Percentiles rank a stretch among this genome's conserved stretches.
Conservation (phyloP, 2,113 vertebrate genomes). For the Rafetus swinhoei region DNA sequence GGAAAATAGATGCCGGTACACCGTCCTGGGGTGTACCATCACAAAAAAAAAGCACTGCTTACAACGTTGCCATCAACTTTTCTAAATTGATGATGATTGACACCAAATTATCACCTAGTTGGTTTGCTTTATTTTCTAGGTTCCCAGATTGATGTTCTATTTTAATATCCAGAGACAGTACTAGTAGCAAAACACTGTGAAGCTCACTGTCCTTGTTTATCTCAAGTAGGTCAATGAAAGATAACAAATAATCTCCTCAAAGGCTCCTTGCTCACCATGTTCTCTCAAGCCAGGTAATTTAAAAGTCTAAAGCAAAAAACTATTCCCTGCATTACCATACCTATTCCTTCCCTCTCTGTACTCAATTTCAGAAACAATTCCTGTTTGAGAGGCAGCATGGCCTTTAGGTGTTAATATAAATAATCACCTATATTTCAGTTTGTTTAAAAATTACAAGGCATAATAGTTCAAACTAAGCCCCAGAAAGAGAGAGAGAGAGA, state of each 20-base stretch:
- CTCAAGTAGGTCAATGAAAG: not conserved
- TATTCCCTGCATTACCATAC: not conserved
- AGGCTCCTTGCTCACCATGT: not conserved
- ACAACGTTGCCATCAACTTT: not conserved
- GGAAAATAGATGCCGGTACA: too few relatives aligned
- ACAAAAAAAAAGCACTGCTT: not conserved
- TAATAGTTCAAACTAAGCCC: not conserved
- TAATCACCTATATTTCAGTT: not conserved
- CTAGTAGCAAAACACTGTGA: not conserved
- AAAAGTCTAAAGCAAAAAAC: not conserved
- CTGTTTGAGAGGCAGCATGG: not conserved
- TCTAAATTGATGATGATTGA: slow-evolving; percentile 27
- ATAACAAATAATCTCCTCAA: not conserved
- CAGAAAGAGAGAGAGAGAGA: not conserved
- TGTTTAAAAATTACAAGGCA: accelerated
- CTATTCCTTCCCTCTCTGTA: not conserved
- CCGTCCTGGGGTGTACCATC: too few relatives aligned
- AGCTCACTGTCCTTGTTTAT: not conserved
- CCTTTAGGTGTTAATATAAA: not conserved
- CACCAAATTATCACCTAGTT: slow-evolving; percentile 58
- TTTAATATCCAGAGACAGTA: not conserved
- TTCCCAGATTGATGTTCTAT: slow-evolving; percentile 53
- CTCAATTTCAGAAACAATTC: not conserved
- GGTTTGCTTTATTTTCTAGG: slow-evolving; percentile 48
- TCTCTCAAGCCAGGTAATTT: not conserved